Evolutionary conservation across 2,888 invertebrate species (phyloP), one percentile per base, ranked within the genome.

Genomic region (Eupithecia inturbata): DNA sequence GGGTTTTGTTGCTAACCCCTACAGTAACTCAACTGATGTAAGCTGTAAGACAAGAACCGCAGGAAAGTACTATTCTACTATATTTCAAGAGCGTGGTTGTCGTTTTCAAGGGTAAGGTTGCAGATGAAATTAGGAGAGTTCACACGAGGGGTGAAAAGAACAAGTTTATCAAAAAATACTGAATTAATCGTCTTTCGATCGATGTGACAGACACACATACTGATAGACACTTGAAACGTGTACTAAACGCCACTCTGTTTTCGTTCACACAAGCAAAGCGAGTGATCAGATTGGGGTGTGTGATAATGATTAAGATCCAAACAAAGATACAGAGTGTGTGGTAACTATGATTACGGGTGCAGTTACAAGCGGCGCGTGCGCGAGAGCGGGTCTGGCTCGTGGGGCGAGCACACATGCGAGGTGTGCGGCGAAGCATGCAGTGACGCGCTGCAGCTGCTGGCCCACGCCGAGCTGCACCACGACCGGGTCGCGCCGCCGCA

Each of bases 381-480:
- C 78, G 82, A 84, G 26, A 88, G 88, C 79, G 87, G 63, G 19
- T 57, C 70, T 33, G 73, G 90, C 79, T 88, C 94, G 78, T 95
- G 95, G 88, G 91, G 91, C 74, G 95, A 95, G 74, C 97, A 97
- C 87, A 95, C 96, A 78, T 98, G 97, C 88, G 97, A 96, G 85
- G 97, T 96, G 53, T 97, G 97, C 88, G 97, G 97, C 67, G 97
- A 97, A 90, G 95, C 95, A 77, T 97, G 97, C 88, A 95, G 96
- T 62, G 97, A 97, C 92, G 97, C 97, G 70, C 90, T 97, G 82
- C 97, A 97, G 87, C 94, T 97, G 80, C 92, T 97, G 64, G 97
- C 97, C 28, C 97, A 97, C 90, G 97, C 97, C 0, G 97, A 97
- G 92, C 94, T 96, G 7, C 97, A 97, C 88, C 96, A 97, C 62